Conservation (phyloP, 2,113 vertebrate genomes). For the Motacilla alba region DNA sequence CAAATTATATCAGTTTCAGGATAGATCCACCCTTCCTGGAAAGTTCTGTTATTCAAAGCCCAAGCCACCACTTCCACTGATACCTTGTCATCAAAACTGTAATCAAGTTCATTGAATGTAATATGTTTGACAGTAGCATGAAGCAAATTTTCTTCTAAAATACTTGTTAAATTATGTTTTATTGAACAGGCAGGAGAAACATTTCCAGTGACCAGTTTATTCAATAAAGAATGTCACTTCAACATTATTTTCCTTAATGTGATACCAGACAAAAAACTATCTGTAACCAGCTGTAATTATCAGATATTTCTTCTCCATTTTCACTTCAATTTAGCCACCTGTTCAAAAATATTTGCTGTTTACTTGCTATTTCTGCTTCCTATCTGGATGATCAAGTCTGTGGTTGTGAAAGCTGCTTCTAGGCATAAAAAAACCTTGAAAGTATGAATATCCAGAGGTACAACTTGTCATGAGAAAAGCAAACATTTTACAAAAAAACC, state of each 20-base stretch:
- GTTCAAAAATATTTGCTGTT: neutral
- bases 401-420: neutral
- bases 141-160: neutral
- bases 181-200: neutral
- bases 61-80: neutral
- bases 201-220: neutral
- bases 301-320: neutral
- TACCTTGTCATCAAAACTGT: neutral
- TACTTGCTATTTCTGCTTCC: neutral
- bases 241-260: neutral
- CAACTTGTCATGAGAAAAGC: neutral
- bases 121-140: neutral
- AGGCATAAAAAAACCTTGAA: neutral
- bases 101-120: neutral
- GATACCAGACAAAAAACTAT: neutral
- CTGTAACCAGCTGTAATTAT: neutral
- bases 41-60: neutral
- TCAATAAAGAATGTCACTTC: neutral
- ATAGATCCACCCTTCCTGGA: neutral
- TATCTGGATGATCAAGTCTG: neutral
- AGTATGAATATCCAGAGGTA: neutral
- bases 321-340: neutral
- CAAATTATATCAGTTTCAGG: neutral
- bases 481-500: neutral
- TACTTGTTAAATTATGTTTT: neutral